Percentiles rank a stretch among this genome's conserved stretches.
Evolutionary conservation across 2,113 vertebrate genomes (phyloP).

Genomic region (Lates calcarifer): DNA sequence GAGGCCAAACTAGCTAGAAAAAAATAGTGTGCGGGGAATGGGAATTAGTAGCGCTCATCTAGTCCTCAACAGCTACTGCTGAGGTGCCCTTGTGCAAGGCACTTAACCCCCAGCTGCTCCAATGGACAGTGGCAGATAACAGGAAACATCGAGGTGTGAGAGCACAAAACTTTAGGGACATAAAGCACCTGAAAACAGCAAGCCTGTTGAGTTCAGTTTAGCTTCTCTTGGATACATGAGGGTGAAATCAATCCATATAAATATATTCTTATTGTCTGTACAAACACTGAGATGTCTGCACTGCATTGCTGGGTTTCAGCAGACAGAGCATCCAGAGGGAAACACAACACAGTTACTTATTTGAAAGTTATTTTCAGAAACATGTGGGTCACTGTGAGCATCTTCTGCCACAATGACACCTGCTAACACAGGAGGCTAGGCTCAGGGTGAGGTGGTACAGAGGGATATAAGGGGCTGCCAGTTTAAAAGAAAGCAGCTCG

Average conservation of each 20-base stretch:
- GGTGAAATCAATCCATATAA: constrained; percentile 25
- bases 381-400: constrained; percentile 50
- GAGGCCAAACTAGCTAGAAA: background rate
- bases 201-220: background rate
- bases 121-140: constrained; percentile 10
- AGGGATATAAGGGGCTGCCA: constrained; percentile 33
- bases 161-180: constrained; percentile 5
- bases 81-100: constrained; percentile 63
- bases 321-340: constrained; percentile 45
- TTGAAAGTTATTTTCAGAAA: constrained; percentile 70
- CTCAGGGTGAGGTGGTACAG: constrained; percentile 17
- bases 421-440: constrained; percentile 41
- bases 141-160: background rate
- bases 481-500: constrained; percentile 53
- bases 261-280: constrained; percentile 30
- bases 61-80: background rate
- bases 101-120: constrained; percentile 48
- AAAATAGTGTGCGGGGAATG: constrained; percentile 24
- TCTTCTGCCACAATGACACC: constrained; percentile 48
- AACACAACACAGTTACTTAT: constrained; percentile 51
- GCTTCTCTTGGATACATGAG: constrained; percentile 18
- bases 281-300: constrained; percentile 38
- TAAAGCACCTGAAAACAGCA: constrained; percentile 18
- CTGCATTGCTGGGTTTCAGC: constrained; percentile 12
- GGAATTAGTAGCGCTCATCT: background rate